Percentiles rank a stretch among this genome's conserved stretches.
These are phyloP conservation scores for Paracentrotus lividus DNA, from an alignment of 53 echinoderm and acorn worm genomes.

Conservation along the genomic window DNA sequence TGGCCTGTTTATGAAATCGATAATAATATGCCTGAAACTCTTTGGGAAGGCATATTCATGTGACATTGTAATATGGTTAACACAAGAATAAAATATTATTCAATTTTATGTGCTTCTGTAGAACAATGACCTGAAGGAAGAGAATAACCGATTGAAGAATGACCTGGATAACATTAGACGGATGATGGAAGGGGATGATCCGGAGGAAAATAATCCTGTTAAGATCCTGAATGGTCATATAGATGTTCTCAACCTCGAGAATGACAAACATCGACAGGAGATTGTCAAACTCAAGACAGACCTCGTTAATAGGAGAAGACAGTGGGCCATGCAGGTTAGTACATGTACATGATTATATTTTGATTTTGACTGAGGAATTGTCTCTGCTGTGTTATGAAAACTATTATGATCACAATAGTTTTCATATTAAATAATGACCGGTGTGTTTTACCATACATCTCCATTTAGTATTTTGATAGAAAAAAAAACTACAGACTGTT, in stretches of 20 bases:
- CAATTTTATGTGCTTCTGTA: background rate
- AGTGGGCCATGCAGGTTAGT: constrained; percentile 80
- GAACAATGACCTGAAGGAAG: constrained; percentile 79
- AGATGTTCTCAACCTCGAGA: constrained; percentile 86
- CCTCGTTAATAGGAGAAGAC: constrained; percentile 80
- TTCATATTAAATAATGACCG: too few relatives aligned
- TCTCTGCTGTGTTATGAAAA: too few relatives aligned
- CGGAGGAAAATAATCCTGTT: constrained; percentile 81
- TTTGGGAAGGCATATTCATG: too few relatives aligned
- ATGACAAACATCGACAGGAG: constrained; percentile 95
- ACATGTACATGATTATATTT: background rate
- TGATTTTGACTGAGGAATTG: too few relatives aligned
- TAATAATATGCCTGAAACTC: too few relatives aligned
- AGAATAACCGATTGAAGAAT: constrained; percentile 79
- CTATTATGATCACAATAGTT: too few relatives aligned
- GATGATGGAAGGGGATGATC: constrained; percentile 70
- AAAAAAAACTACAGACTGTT: too few relatives aligned
- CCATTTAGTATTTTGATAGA: too few relatives aligned
- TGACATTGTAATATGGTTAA: too few relatives aligned
- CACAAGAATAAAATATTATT: too few relatives aligned
- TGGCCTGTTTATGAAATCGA: too few relatives aligned
- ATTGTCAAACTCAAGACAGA: constrained; percentile 90
- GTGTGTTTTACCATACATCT: too few relatives aligned
- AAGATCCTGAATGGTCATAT: constrained; percentile 86
- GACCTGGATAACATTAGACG: constrained; percentile 78